These are phyloP conservation scores for Arctocebus calabarensis DNA, from an alignment of 2,797 vertebrate genomes.

Conservation along the genomic window DNA sequence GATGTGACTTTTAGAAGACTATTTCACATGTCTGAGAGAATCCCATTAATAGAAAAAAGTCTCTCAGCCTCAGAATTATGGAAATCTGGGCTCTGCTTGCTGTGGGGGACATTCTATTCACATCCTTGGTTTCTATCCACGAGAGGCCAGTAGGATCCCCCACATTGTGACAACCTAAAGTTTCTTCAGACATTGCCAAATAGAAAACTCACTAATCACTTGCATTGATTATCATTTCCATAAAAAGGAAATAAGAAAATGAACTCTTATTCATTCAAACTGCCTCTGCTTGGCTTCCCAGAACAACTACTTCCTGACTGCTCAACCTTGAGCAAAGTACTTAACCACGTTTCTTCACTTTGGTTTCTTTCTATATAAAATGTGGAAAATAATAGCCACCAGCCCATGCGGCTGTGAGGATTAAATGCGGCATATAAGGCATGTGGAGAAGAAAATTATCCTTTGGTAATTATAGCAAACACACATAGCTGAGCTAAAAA, in stretches of 20 bases:
- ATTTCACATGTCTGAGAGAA: neutral
- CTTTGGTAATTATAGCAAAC: neutral
- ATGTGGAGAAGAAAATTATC: neutral
- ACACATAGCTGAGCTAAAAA: neutral
- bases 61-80: neutral
- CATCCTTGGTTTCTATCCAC: neutral
- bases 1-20: neutral
- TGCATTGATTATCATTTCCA: conserved; percentile 29
- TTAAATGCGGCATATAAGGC: neutral
- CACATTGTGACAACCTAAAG: neutral
- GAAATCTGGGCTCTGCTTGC: neutral
- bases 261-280: neutral
- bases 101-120: too few relatives aligned
- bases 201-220: neutral
- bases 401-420: neutral
- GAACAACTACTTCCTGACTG: neutral
- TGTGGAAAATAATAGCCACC: neutral
- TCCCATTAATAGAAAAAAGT: neutral
- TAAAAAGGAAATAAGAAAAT: neutral
- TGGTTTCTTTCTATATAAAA: conserved; percentile 2
- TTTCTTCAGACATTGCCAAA: neutral
- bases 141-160: neutral
- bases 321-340: neutral
- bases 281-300: neutral
- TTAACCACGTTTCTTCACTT: neutral